Evolutionary conservation across 2,113 vertebrate species (phyloP).

Genomic region (Aplodontia rufa): DNA sequence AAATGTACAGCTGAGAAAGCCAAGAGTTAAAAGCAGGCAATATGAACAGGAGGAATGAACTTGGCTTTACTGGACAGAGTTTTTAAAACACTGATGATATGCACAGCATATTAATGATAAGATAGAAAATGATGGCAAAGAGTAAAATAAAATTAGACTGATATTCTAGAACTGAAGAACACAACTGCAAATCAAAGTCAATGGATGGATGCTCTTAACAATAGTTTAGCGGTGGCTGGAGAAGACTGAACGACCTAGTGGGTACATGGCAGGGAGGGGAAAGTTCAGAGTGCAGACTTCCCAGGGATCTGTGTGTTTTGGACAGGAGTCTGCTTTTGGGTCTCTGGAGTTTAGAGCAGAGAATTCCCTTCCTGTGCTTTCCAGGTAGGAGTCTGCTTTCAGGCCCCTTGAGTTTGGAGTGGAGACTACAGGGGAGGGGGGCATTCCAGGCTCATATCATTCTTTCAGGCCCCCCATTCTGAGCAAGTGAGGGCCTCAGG

Average conservation of each 20-base stretch:
- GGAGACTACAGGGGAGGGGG: too few relatives aligned
- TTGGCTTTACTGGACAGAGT: not conserved
- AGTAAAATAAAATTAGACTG: not conserved
- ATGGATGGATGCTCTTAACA: not conserved
- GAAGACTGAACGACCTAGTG: not conserved
- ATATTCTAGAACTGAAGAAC: not conserved
- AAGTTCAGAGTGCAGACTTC: too few relatives aligned
- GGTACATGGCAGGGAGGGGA: not conserved
- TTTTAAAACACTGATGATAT: not conserved
- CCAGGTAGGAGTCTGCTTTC: too few relatives aligned
- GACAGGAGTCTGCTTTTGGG: too few relatives aligned
- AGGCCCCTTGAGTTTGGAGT: too few relatives aligned
- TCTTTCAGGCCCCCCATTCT: too few relatives aligned
- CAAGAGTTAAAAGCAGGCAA: not conserved
- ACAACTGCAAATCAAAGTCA: not conserved
- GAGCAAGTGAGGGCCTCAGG: too few relatives aligned
- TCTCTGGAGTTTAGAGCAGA: too few relatives aligned
- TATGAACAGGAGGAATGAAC: not conserved
- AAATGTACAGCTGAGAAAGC: not conserved
- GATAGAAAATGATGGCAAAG: not conserved
- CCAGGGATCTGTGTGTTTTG: too few relatives aligned
- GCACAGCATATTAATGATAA: not conserved
- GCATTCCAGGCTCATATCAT: too few relatives aligned
- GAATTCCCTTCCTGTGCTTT: too few relatives aligned
- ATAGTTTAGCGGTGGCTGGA: not conserved